Evolutionary conservation across 1,140 invertebrate genomes (phyloP), one percentile per base, ranked within the genome.

Genomic region (Pseudomyrmex flavicornis): DNA sequence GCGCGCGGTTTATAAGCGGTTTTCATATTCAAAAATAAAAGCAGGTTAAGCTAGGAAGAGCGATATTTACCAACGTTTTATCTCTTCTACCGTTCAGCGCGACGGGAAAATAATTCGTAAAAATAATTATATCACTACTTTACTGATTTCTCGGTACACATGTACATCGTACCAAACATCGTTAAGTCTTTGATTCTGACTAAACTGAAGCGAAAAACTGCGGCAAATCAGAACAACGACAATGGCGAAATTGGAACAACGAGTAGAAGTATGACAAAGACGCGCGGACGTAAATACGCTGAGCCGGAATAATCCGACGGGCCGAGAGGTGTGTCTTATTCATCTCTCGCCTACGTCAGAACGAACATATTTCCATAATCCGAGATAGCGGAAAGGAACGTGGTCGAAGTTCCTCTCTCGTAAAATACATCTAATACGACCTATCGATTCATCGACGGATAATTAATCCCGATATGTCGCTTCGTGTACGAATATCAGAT

Each of bases 101-200:
- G 13, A 26, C n/a, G 46, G 13, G 17, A 68, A 68, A 68, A 44
- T 7, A 80, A 80, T 80, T 80, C 72, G 61, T 70, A n/a, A 68
- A 58, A 35, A 0, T 7, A 35, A 35, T 35, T 35, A 35, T 35
- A 35, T 35, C 35, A 2, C 35, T 35, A 35, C 35, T 20, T 20
- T 70, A 26, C 12, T 35, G 72, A 50, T 26, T 52, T 72, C 15
- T 9, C 44, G 10, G 9, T 79, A 12, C 7, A 35, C 0, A 5
- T 35, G 26, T 26, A 26, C 26, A 4, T 26, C 2, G 0, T 26
- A 26, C 26, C 26, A 46, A 12, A 70, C 10, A 20, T 46, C 15
- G 35, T 48, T 68, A 68, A 77, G 65, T 12, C 35, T 15, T 79
- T 48, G 10, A n/a, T 2, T 1, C 10, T 20, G 35, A 20, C 26